phyloP scores from a whole-genome alignment of 2,888 invertebrate genomes.

The Poecilobothrus nobilitatus region DNA sequence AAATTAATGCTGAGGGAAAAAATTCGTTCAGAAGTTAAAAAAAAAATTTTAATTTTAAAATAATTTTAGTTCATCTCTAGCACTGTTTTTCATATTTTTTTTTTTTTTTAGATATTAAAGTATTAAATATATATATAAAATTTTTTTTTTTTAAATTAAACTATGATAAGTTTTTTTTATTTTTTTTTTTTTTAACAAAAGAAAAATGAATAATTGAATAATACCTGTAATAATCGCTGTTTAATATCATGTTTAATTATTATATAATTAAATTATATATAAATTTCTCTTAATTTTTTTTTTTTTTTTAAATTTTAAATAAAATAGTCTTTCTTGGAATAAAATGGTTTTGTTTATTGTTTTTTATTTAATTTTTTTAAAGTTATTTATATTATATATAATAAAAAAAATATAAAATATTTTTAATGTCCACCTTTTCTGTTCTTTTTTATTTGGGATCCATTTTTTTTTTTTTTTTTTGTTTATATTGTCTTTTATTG shows the following conservation, averaged over 20 bases:
- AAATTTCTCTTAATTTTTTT: too few species aligned
- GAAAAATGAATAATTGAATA: conserved; percentile 21
- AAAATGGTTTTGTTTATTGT: not conserved
- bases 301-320: too few species aligned
- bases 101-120: not conserved
- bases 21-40: not conserved
- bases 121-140: not conserved
- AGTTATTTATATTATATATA: too few species aligned
- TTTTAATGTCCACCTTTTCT: too few species aligned
- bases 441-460: too few species aligned
- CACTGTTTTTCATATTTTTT: not conserved
- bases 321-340: not conserved
- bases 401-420: too few species aligned
- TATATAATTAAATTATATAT: not conserved
- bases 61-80: conserved; percentile 1
- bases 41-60: not conserved
- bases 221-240: conserved; percentile 23
- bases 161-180: not conserved
- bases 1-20: conserved; percentile 3
- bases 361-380: too few species aligned
- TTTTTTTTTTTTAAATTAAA: not conserved
- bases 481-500: too few species aligned
- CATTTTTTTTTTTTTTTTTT: too few species aligned
- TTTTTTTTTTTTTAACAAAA: conserved; percentile 9
- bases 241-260: conserved; percentile 9